Conservation (phyloP, 2,797 vertebrate species). For the Bradypodion pumilum region DNA sequence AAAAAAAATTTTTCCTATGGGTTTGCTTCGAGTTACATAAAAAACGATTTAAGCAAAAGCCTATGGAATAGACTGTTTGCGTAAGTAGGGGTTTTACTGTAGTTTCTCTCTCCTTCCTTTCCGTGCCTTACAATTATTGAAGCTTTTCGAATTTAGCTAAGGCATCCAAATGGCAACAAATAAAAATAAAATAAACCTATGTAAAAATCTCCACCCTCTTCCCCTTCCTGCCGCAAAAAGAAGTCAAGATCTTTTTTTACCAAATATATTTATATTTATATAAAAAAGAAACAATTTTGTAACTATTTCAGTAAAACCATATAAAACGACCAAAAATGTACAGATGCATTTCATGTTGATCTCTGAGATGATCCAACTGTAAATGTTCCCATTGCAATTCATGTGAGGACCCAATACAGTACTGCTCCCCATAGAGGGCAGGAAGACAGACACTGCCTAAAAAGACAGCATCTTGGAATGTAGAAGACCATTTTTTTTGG, state of each 20-base stretch:
- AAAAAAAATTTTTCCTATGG: no score
- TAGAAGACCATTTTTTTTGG: constrained; percentile 48
- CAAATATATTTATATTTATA: constrained; percentile 34
- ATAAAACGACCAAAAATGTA: background rate
- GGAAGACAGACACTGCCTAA: background rate
- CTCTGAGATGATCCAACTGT: constrained; percentile 37
- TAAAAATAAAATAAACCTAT: background rate
- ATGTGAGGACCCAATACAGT: background rate
- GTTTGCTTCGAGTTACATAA: no score
- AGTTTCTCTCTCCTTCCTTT: background rate
- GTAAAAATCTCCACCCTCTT: background rate
- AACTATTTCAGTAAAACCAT: constrained; percentile 18
- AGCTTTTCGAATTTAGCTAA: background rate
- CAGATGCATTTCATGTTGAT: constrained; percentile 5
- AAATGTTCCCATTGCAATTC: background rate
- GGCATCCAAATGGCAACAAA: no score
- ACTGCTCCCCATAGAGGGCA: constrained; percentile 19
- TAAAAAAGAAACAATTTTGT: constrained; percentile 24
- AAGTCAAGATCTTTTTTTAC: constrained; percentile 20
- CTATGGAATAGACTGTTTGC: no score
- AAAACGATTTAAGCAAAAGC: no score
- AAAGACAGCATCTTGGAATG: constrained; percentile 1
- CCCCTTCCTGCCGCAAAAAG: background rate
- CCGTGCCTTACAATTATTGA: background rate
- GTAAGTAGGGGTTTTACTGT: no score